These are phyloP conservation scores for Xestia rhomboidea DNA, from an alignment of 2,888 invertebrate genomes.

Conservation along the genomic window DNA sequence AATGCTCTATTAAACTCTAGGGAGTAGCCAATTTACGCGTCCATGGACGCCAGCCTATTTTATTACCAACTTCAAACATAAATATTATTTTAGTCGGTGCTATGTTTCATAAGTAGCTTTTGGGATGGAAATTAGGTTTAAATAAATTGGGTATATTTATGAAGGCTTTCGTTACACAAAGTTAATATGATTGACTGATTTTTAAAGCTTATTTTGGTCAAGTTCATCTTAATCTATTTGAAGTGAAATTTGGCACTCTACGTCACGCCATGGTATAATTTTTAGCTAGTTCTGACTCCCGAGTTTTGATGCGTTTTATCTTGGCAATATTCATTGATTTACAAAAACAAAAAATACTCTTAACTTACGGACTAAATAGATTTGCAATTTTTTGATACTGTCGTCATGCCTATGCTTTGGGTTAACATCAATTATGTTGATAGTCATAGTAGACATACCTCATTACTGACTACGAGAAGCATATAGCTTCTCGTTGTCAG, in stretches of 20 bases:
- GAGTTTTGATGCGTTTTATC: no score
- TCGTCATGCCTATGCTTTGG: no score
- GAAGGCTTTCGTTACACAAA: not conserved
- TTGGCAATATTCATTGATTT: no score
- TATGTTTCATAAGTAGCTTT: conserved; percentile 12
- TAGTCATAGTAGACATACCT: not conserved
- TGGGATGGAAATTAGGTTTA: conserved; percentile 25
- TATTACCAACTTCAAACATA: conserved; percentile 56
- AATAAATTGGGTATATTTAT: not conserved
- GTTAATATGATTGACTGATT: not conserved
- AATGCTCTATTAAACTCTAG: conserved; percentile 69
- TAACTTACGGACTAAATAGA: no score
- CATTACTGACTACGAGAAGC: not conserved
- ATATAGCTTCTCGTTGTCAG: no score
- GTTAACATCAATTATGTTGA: not conserved
- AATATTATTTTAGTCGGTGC: conserved; percentile 44
- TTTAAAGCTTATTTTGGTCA: not conserved
- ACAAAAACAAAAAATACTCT: no score
- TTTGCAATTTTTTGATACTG: no score
- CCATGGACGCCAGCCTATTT: conserved; percentile 49
- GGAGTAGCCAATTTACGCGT: conserved; percentile 62
- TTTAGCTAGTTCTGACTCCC: no score
- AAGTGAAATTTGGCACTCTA: not conserved
- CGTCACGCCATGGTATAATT: not conserved
- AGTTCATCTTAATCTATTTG: not conserved